Conservation (phyloP, 2,797 vertebrate species). For the Helicolenus hilgendorfi region DNA sequence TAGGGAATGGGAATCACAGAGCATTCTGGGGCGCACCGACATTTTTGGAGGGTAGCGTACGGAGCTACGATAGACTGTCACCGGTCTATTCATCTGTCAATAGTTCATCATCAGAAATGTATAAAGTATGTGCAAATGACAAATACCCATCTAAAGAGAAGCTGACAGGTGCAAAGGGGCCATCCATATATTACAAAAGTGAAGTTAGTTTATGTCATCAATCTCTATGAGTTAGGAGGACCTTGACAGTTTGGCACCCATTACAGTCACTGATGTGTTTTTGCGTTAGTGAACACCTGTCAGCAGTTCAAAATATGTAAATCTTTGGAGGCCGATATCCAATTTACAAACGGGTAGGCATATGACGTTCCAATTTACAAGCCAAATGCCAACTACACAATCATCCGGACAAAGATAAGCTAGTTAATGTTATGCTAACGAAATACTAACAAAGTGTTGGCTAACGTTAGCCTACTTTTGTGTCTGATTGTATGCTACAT, state of each 20-base stretch:
- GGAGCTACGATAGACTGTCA: no score
- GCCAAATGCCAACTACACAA: neutral
- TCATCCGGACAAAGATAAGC: neutral
- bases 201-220: no score
- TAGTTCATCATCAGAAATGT: neutral
- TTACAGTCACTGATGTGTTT: no score
- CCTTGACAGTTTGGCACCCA: no score
- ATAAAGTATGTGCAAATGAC: neutral
- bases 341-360: neutral
- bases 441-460: neutral
- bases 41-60: neutral
- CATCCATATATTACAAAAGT: no score
- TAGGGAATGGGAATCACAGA: neutral
- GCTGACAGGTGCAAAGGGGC: no score
- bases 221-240: no score
- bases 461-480: neutral
- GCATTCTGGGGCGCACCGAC: accelerated
- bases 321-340: neutral
- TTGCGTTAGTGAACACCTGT: no score
- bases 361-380: neutral
- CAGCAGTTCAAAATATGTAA: neutral
- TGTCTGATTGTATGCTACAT: no score
- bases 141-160: neutral
- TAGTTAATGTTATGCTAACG: neutral
- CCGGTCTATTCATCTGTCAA: neutral